A percentile compares a stretch with the other conserved stretches of the same genome.
phyloP scores from a whole-genome alignment of 1,140 invertebrate species.

The Hyles euphorbiae region DNA sequence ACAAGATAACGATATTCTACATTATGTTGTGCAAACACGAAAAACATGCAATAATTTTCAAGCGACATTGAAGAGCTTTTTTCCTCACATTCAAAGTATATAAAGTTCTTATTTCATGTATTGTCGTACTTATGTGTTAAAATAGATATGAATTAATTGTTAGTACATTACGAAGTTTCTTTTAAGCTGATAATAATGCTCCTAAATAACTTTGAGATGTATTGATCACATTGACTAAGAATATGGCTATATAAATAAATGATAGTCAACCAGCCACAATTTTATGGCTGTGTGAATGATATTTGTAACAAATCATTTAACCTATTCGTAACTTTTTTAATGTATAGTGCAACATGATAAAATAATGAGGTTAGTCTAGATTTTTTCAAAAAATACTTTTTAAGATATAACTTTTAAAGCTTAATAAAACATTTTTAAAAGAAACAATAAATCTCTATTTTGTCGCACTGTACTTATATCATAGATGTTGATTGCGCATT shows the following conservation, averaged over 20 bases:
- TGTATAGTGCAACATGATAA: neutral
- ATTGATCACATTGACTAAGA: no score
- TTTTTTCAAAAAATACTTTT: neutral
- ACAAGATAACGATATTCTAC: no score
- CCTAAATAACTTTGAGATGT: neutral
- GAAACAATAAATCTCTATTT: constrained; percentile 10
- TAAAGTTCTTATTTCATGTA: no score
- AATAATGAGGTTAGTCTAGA: neutral
- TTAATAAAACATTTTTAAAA: neutral
- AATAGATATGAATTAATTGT: no score
- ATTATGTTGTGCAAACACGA: no score
- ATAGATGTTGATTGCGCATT: constrained; percentile 14
- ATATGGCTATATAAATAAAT: no score
- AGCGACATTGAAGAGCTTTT: no score
- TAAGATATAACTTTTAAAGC: neutral
- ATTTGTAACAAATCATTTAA: constrained; percentile 23
- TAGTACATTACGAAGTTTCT: neutral
- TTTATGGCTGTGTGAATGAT: constrained; percentile 25
- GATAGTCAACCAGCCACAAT: constrained; percentile 6
- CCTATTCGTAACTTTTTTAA: constrained; percentile 3
- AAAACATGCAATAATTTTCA: no score
- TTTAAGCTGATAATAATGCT: constrained; percentile 7
- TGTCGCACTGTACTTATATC: constrained; percentile 24
- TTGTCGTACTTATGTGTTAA: no score
- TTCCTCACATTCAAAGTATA: no score